A percentile compares a stretch with the other conserved stretches of the same genome.
Evolutionary conservation across 2,888 invertebrate species (phyloP).

Genomic region (Cantharis rufa): DNA sequence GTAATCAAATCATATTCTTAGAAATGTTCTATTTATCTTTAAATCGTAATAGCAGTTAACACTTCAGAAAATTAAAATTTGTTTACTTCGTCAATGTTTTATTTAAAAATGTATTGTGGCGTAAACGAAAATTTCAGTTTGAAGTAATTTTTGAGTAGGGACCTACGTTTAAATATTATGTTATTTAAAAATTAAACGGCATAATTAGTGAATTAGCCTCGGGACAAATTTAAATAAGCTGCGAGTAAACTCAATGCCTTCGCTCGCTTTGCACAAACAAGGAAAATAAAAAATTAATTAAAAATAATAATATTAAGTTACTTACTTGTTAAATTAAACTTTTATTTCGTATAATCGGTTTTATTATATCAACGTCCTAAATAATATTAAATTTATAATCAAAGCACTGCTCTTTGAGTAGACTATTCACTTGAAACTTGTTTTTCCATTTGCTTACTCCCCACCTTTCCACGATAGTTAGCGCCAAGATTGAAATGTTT

Average conservation of each 20-base stretch:
- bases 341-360: not conserved
- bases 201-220: conserved; percentile 36
- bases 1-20: not conserved
- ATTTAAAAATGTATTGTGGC: not conserved
- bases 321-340: not conserved
- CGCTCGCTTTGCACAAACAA: not conserved
- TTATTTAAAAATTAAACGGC: conserved; percentile 22
- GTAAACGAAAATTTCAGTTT: not conserved
- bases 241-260: not conserved
- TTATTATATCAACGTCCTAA: not conserved
- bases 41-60: not conserved
- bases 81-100: not conserved
- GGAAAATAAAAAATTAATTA: not conserved
- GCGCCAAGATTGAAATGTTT: not conserved
- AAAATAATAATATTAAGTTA: not conserved
- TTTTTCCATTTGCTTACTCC: not conserved
- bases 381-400: not conserved
- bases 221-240: conserved; percentile 30
- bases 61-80: not conserved
- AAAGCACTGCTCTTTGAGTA: not conserved
- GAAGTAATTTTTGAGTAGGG: not conserved
- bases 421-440: not conserved
- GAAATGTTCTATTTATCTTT: not conserved
- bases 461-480: not conserved
- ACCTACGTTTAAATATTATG: not conserved